Evolutionary conservation across 2,113 vertebrate species (phyloP).

Genomic region (Nymphicus hollandicus): DNA sequence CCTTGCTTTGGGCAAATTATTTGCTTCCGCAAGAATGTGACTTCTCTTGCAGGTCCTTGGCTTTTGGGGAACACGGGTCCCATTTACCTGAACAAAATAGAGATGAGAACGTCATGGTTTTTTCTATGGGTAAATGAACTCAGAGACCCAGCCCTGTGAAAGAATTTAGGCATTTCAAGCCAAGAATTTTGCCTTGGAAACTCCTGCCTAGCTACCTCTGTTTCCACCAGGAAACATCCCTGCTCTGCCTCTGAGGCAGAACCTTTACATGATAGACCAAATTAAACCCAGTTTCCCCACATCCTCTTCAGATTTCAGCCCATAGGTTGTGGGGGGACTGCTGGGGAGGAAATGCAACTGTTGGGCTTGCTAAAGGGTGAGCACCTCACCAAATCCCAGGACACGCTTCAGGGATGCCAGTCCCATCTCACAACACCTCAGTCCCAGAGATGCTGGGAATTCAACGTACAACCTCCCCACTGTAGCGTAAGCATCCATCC

Average conservation of each 20-base stretch:
- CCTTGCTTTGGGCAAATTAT: slow-evolving; percentile 11
- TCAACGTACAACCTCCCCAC: rapidly evolving
- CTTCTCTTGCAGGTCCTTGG: neutral
- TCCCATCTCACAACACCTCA: neutral
- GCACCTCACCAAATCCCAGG: neutral
- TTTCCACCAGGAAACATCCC: neutral
- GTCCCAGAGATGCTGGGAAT: neutral
- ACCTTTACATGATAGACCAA: neutral
- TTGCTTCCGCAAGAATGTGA: neutral
- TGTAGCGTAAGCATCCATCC: neutral
- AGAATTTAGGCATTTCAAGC: neutral
- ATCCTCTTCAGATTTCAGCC: neutral
- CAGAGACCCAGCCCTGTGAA: neutral
- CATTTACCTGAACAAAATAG: neutral
- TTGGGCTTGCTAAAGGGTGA: neutral
- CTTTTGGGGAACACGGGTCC: neutral
- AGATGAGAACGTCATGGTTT: neutral
- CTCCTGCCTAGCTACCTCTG: neutral
- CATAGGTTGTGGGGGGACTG: neutral
- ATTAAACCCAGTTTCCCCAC: neutral
- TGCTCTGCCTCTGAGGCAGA: neutral
- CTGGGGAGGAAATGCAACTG: neutral
- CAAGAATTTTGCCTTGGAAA: neutral
- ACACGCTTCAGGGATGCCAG: neutral
- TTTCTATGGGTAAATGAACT: neutral